These are phyloP conservation scores for Galleria mellonella DNA, from an alignment of 1,140 invertebrate genomes.

Conservation along the genomic window DNA sequence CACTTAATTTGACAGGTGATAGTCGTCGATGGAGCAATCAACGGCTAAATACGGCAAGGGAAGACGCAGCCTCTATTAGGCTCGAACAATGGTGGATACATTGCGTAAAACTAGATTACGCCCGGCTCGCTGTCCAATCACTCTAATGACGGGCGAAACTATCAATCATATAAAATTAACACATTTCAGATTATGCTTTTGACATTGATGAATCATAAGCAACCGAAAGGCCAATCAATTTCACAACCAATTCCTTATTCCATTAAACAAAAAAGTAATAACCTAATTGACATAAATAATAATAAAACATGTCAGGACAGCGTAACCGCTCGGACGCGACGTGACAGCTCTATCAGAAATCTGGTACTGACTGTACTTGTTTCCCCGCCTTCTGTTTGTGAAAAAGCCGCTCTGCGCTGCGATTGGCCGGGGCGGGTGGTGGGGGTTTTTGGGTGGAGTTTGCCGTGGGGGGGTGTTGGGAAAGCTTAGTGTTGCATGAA, in stretches of 20 bases:
- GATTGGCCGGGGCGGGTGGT: slow-evolving; percentile 26
- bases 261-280: slow-evolving; percentile 73
- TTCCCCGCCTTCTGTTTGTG: slow-evolving; percentile 29
- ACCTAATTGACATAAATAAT: slow-evolving; percentile 74
- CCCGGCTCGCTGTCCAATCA: slow-evolving; percentile 18
- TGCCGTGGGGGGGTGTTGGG: slow-evolving; percentile 30
- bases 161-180: slow-evolving; percentile 73
- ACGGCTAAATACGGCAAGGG: slow-evolving; percentile 9
- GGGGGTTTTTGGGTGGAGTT: slow-evolving; percentile 31
- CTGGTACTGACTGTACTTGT: slow-evolving; percentile 45
- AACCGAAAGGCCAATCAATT: slow-evolving; percentile 68
- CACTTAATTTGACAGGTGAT: slow-evolving; percentile 45
- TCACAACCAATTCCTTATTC: slow-evolving; percentile 67
- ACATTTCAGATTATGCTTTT: slow-evolving; percentile 60
- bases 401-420: slow-evolving; percentile 16
- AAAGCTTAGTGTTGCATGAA: slow-evolving; percentile 72
- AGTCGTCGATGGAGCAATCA: slow-evolving; percentile 28
- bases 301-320: slow-evolving; percentile 72
- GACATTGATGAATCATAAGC: slow-evolving; percentile 71
- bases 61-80: slow-evolving; percentile 17
- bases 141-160: slow-evolving; percentile 57
- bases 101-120: slow-evolving; percentile 67
- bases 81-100: slow-evolving; percentile 38
- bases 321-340: slow-evolving; percentile 61
- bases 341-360: slow-evolving; percentile 69